These are phyloP conservation scores for Labia minor DNA, from an alignment of 2,888 invertebrate species.

Conservation along the genomic window DNA sequence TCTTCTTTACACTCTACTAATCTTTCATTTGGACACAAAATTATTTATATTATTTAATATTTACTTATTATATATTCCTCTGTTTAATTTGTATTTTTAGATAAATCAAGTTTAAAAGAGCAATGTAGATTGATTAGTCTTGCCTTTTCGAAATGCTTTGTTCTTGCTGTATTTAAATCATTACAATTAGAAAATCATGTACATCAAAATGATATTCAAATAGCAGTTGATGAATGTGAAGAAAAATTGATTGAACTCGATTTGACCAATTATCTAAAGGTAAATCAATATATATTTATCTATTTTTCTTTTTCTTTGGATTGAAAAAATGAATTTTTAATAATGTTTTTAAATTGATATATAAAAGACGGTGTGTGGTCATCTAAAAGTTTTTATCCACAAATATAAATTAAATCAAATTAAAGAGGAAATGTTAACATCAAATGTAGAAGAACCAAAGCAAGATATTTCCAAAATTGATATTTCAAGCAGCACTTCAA, in stretches of 20 bases:
- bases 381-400: constrained; percentile 37
- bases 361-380: constrained; percentile 52
- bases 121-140: constrained; percentile 49
- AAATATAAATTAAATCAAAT: constrained; percentile 26
- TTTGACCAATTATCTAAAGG: constrained; percentile 54
- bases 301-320: no score
- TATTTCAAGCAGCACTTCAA: neutral
- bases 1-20: no score
- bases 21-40: no score
- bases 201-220: constrained; percentile 51
- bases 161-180: constrained; percentile 48
- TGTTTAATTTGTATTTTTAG: constrained; percentile 29
- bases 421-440: constrained; percentile 21
- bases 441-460: constrained; percentile 23
- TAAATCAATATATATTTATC: no score
- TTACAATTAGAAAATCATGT: constrained; percentile 48
- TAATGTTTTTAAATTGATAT: constrained; percentile 16
- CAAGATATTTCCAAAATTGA: constrained; percentile 19
- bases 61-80: no score
- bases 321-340: no score
- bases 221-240: constrained; percentile 59
- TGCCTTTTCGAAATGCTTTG: constrained; percentile 51
- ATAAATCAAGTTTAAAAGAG: constrained; percentile 40
- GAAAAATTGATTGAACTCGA: constrained; percentile 55
- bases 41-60: no score